phyloP scores from a whole-genome alignment of 2,113 vertebrate species.

The Phaethon lepturus region DNA sequence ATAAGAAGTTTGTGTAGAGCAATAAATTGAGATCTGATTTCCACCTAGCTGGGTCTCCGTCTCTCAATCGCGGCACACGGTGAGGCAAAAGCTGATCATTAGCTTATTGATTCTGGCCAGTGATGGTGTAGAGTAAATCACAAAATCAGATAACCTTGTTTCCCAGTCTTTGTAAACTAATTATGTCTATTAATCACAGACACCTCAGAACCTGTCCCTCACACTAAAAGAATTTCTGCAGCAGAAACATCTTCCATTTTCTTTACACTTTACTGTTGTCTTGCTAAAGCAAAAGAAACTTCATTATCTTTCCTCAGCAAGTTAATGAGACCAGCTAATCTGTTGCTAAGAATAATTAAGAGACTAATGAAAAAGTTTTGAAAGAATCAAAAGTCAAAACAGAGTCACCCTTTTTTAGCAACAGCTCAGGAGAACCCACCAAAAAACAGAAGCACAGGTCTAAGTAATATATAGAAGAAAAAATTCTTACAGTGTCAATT shows the following conservation, averaged over 20 bases:
- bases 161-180: slow-evolving; percentile 75
- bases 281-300: slow-evolving; percentile 13
- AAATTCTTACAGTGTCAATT: not conserved
- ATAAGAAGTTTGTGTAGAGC: too few species aligned
- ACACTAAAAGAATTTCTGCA: slow-evolving; percentile 28
- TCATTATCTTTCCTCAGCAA: slow-evolving; percentile 8
- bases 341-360: slow-evolving; percentile 5
- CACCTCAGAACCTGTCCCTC: slow-evolving; percentile 37
- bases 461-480: not conserved
- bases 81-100: slow-evolving; percentile 59
- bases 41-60: too few species aligned
- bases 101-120: slow-evolving; percentile 67
- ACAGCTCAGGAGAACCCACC: not conserved
- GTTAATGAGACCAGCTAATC: not conserved
- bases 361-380: not conserved
- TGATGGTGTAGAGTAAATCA: slow-evolving; percentile 18
- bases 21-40: too few species aligned
- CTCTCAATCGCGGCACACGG: too few species aligned
- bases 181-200: slow-evolving; percentile 79
- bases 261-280: not conserved
- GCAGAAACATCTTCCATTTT: not conserved
- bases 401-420: not conserved
- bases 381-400: not conserved
- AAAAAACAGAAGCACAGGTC: not conserved
- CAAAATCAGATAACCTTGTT: slow-evolving; percentile 74